phyloP scores from a whole-genome alignment of 2,113 vertebrate genomes.

The Stigmatopora argus region DNA sequence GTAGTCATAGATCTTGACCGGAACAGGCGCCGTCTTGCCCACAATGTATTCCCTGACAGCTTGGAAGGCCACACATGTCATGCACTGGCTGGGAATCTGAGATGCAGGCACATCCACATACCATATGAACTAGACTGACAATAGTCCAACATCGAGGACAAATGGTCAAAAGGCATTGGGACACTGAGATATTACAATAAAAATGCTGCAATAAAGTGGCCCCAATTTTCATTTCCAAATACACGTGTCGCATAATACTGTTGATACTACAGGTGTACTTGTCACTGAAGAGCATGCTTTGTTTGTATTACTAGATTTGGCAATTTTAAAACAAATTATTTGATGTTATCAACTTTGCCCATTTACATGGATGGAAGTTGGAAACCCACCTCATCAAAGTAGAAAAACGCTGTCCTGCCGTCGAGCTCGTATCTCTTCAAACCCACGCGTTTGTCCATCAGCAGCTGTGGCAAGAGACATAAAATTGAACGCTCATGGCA shows the following conservation, averaged over 20 bases:
- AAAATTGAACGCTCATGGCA: conserved; percentile 1
- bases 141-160: background rate
- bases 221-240: background rate
- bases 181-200: background rate
- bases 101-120: background rate
- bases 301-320: background rate
- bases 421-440: conserved; percentile 86
- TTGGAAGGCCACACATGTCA: conserved; percentile 86
- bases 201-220: background rate
- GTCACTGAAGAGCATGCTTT: background rate
- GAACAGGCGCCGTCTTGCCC: conserved; percentile 88
- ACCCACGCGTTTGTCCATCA: conserved; percentile 83
- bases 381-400: conserved; percentile 86
- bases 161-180: background rate
- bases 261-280: background rate
- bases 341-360: background rate
- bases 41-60: conserved; percentile 86
- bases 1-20: conserved; percentile 89
- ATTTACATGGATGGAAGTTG: background rate
- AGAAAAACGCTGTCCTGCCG: conserved; percentile 84
- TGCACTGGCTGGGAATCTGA: conserved; percentile 88
- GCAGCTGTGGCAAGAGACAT: conserved; percentile 63
- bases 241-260: background rate
- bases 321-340: background rate
- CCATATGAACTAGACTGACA: background rate